Evolutionary conservation across 2,888 invertebrate species (phyloP), one percentile per base, ranked within the genome.

Genomic region (Blastobasis lacticolella): DNA sequence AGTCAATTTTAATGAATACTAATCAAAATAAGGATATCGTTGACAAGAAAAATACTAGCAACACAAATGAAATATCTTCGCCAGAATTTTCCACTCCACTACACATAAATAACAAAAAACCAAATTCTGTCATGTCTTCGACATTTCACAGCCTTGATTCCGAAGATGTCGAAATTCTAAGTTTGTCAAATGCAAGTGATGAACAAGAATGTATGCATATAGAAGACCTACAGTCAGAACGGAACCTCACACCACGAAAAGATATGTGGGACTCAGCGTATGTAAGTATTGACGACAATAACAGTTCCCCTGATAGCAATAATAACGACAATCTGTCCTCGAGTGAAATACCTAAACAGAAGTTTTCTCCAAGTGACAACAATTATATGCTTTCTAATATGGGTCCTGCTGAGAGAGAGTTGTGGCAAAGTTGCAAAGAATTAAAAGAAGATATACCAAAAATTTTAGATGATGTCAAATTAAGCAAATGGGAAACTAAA

Each of bases 201-300:
- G 66, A 59, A 58, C 63, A 67, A 47, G 69, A 73, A 57, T 56
- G 60, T 38, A 67, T 66, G 51, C 67, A 64, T 58, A 66, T 57
- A 51, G 72, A 64, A 54, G 58, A 46, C 47, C 55, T 61, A 42
- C 61, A 62, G 50, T 60, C 63, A 48, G 61, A 68, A 23, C 64
- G 64, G 57, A 71, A 77, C 60, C 59, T 69, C 10, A 74, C 80
- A 46, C 75, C 81, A 38, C 77, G 74, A 62, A 86, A 78, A 74
- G 88, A 89, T 57, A 76, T 77, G 55, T 87, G 88, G 84, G 89
- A 89, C 69, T 89, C 89, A 6, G 89, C 89, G 8, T 89, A 89
- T 60, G 85, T 89, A 59, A 89, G 89, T 73, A 88, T 89, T 56
- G 89, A 89, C 59, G 89, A 89, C 54, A 81, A 69, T 57, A 85